Base-by-base conservation (phyloP, 2,888 invertebrate genomes). In the Bembecia ichneumoniformis region DNA sequence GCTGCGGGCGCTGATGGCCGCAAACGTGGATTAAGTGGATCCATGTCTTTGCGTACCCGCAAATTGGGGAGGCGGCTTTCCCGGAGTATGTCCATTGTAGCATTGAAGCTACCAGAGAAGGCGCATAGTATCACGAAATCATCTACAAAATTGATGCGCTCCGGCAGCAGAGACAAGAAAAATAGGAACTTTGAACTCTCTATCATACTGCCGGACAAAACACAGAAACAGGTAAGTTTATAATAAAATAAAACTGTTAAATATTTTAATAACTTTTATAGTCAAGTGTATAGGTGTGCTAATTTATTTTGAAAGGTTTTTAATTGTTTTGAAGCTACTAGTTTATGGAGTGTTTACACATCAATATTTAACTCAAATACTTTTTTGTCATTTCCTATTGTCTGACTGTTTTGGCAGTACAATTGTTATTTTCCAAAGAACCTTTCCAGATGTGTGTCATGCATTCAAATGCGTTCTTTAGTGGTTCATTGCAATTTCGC, bases 161-260 rank as follows among this genome's bases (percentile, higher is more conserved):
- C 90, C 50, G 89, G 88, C 45, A 88, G 84, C 56, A 82, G 89
- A 34, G 88, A 90, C 62, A 88, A 90, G 60, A 89, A 89, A 63
- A 88, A 88, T 56, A 82, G 89, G 62, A 76, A 88, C 46, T 87
- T 90, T 58, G 91, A 91, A 59, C 86, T 91, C 51, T 89, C 90
- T 11, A 87, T 91, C 52, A 91, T 91, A 62, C 88, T 90, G 43
- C 91, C 91, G 35, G 91, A 91, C 66, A 91, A 91, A 77, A 87
- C 89, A 9, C 91, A 90, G 64, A 88, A 87, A 77, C 89, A 90
- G 86, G 91, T 91, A 77, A 83, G 77, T 71, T 28, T 9, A 2
- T 9, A 49, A 40, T 46, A 9, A 51, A 48, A 48, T 48, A 14
- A 14, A 40, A 40, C n/a, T n/a, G 0, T 15, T 3, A 14, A 7